phyloP scores from a whole-genome alignment of 2,888 invertebrate genomes.

The Agrochola macilenta region DNA sequence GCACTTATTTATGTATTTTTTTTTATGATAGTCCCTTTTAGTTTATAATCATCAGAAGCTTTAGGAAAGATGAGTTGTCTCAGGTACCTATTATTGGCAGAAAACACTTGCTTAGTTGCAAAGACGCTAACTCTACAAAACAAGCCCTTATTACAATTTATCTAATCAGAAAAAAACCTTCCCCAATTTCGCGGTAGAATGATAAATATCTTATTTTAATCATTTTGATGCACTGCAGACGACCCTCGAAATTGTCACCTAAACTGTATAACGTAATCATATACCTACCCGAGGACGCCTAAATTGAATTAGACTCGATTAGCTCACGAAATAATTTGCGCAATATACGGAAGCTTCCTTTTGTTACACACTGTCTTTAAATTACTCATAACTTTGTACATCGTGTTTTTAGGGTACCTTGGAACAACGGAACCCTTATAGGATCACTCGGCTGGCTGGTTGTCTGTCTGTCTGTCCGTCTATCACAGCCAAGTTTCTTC shows the following conservation, averaged over 20 bases:
- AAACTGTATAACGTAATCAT: conserved; percentile 59
- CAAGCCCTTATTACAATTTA: not conserved
- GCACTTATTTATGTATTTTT: too few species aligned
- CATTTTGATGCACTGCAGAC: conserved; percentile 51
- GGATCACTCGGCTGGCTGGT: too few species aligned
- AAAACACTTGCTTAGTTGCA: not conserved
- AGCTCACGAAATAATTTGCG: conserved; percentile 57
- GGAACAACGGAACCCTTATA: too few species aligned
- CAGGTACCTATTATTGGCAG: not conserved
- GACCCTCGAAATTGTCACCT: conserved; percentile 47
- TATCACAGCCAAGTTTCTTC: too few species aligned
- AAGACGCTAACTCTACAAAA: not conserved
- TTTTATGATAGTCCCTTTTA: not conserved
- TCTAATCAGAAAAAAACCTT: not conserved
- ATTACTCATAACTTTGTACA: conserved; percentile 1
- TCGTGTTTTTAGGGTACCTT: too few species aligned
- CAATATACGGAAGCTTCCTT: conserved; percentile 31
- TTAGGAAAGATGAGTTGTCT: not conserved
- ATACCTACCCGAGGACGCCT: conserved; percentile 26
- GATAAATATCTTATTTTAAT: conserved; percentile 40
- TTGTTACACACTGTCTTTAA: conserved; percentile 40
- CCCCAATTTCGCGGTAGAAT: conserved; percentile 9
- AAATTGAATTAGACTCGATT: conserved; percentile 64
- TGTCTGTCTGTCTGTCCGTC: too few species aligned
- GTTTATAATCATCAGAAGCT: not conserved